Base-by-base conservation (phyloP, 2,797 vertebrate genomes). In the Oreortyx pictus region DNA sequence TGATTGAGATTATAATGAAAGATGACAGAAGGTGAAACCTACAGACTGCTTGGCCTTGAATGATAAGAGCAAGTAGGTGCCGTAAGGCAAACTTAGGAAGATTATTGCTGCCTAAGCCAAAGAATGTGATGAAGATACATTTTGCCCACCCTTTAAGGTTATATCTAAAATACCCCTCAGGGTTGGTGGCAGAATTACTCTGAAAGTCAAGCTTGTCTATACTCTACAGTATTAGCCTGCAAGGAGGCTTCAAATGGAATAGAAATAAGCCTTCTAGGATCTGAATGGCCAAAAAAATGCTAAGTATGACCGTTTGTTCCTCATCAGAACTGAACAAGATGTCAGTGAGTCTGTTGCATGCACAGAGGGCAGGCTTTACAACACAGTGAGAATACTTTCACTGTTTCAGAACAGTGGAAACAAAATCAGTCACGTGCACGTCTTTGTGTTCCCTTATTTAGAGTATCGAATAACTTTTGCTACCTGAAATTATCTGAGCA, bases 161-260 rank as follows among this genome's bases (percentile, higher is more conserved):
- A 74, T 2, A 9, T 37, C 47, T 59, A 67, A 20, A 47, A 29
- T 27, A 88, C 3, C n/a, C 66, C 81, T 90, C 43, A 60, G 77
- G 81, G 78, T 35, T 90, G 70, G 82, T 44, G 83, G 74, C 7
- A 88, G 66, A 78, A 33, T 14, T 68, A 41, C 15, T 89, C 73
- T 47, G 71, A 86, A 93, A 82, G 93, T 72, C 71, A 65, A 16
- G 37, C 54, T 57, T 89, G 70, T 71, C 70, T 95, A 35, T 67
- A 20, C 54, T 47, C 57, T 22, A 2, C 0, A 46, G 39, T 7
- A 57, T 27, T 82, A 71, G 18, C 47, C 61, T 52, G 23, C 44
- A 50, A 81, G 57, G 13, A 81, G 60, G 49, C 57, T 35, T 81
- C 74, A 57, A 67, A 31, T 24, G 68, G n/a, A 84, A 44, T 1